phyloP scores from a whole-genome alignment of 2,888 invertebrate genomes.

The Ellobium chinense region DNA sequence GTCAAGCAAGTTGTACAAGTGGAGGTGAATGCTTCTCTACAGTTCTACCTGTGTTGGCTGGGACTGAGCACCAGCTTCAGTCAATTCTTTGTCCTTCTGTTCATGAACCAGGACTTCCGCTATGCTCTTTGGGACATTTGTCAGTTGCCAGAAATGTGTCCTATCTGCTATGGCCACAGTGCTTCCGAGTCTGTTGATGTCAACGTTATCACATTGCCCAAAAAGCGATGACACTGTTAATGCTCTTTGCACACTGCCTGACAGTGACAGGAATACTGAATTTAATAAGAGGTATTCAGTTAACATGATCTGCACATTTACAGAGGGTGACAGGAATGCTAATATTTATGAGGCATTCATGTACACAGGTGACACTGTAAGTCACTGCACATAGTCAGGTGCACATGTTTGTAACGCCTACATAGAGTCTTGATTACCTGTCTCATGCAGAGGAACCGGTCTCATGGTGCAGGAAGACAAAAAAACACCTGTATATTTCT shows the following conservation, averaged over 20 bases:
- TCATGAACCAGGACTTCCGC: conserved; percentile 95
- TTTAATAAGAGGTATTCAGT: neutral
- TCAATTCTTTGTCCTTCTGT: conserved; percentile 94
- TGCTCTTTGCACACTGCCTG: neutral
- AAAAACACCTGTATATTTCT: too few species aligned
- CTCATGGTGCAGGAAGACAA: too few species aligned
- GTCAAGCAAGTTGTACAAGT: conserved; percentile 74
- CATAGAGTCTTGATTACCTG: too few species aligned
- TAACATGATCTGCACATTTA: neutral
- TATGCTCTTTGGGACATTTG: conserved; percentile 84
- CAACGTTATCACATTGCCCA: conserved; percentile 19
- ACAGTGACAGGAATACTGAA: neutral
- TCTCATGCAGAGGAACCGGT: too few species aligned
- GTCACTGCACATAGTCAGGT: too few species aligned
- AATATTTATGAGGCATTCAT: too few species aligned
- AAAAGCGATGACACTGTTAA: conserved; percentile 9
- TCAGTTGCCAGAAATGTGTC: conserved; percentile 24
- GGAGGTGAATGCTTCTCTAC: conserved; percentile 81
- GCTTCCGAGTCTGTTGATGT: neutral
- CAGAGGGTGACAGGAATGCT: neutral
- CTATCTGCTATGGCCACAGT: neutral
- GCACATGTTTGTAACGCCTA: too few species aligned
- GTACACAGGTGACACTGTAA: too few species aligned
- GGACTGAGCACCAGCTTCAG: conserved; percentile 96
- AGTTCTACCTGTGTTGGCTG: conserved; percentile 96